Base-by-base conservation (phyloP, 2,113 vertebrate species). In the Piliocolobus tephrosceles region DNA sequence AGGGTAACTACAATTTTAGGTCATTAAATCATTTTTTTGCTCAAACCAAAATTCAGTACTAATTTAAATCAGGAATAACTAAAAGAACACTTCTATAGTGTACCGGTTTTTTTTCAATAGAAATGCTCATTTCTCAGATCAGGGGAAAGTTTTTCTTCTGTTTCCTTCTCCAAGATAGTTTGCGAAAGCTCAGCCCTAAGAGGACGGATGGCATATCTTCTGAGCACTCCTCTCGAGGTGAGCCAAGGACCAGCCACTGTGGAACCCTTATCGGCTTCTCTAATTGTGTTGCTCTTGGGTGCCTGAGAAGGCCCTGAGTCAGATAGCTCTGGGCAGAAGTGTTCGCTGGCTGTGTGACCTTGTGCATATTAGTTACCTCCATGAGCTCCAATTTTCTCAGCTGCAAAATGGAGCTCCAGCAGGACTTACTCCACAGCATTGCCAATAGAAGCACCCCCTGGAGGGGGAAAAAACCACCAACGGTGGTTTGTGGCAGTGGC, bases 31-130 rank as follows among this genome's bases (percentile, higher is more conserved):
- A 68, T 50, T 38, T 79, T 86, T 82, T 79, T 25, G 17, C 50
- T 92, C 76, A 93, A 97, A 75, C 58, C 47, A 86, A 82, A 88
- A 50, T 76, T 61, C 58, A 91, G n/a, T 40, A 6, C 13, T 87
- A 45, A 81, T 90, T 90, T 81, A 78, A 50, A 58, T 88, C 35
- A 52, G 50, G 79, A 94, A 57, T 88, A 84, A 90, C 70, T 92
- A 84, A 88, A 89, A 90, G 68, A 72, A 86, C 40, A 64, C 57
- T n/a, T 80, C 3, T 58, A 0, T 64, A 27, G 3, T 6, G 5
- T 20, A 30, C 13, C 8, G 78, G 79, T 23, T 89, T 61, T 61
- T 93, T 96, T 61, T 50, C 2, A 64, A 12, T 52, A 89, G 52
- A 91, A 95, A 76, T 81, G 8, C 17, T 90, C 35, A 47, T 83